Evolutionary conservation across 2,797 vertebrate species (phyloP).

Genomic region (Poecile montanus): DNA sequence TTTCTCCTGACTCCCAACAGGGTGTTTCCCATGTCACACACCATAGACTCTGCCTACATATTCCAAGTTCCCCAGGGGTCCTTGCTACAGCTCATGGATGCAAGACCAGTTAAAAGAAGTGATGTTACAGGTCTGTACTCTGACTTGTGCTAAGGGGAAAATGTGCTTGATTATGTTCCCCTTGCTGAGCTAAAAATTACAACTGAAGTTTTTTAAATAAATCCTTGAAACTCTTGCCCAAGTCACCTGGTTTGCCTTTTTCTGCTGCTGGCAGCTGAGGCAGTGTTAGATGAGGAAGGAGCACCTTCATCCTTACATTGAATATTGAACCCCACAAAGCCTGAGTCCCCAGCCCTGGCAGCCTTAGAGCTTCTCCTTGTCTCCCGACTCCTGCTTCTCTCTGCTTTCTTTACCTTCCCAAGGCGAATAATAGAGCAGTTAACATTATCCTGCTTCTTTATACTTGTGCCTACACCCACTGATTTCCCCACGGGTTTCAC

Average conservation of each 20-base stretch:
- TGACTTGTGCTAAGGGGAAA: rapidly evolving
- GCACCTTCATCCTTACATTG: rapidly evolving
- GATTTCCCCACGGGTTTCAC: not conserved
- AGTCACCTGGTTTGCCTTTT: not conserved
- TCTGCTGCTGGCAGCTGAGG: not conserved
- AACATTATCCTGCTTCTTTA: not conserved
- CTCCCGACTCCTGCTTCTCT: not conserved
- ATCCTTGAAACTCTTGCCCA: not conserved
- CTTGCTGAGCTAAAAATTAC: not conserved
- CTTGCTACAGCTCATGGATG: rapidly evolving
- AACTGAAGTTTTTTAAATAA: not conserved
- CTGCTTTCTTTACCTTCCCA: not conserved
- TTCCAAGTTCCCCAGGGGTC: not conserved
- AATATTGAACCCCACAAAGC: not conserved
- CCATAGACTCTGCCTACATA: not conserved
- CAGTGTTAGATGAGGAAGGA: not conserved
- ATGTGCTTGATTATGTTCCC: not conserved
- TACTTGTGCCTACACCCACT: not conserved
- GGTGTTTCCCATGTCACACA: not conserved
- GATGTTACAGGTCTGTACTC: too few relatives aligned
- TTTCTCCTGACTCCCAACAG: rapidly evolving
- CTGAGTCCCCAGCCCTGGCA: not conserved
- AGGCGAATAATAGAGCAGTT: not conserved
- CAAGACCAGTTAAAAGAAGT: not conserved
- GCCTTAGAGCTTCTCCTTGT: not conserved